Percentiles rank a stretch among this genome's conserved stretches.
Evolutionary conservation across 2,888 invertebrate species (phyloP).

Genomic region (Chouioia cunea): DNA sequence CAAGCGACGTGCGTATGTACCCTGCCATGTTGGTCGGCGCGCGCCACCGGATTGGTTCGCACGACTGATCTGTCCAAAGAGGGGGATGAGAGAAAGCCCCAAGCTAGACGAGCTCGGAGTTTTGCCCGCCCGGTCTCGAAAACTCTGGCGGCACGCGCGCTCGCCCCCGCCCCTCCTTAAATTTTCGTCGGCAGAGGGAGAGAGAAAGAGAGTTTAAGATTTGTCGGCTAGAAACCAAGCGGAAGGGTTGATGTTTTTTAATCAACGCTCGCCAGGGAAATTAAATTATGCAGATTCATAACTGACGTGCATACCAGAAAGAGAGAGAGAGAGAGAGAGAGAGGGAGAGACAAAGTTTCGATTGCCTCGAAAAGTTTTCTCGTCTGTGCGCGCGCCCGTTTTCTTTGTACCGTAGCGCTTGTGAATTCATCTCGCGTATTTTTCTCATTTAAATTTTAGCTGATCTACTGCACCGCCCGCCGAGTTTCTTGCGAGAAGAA

Average conservation of each 20-base stretch:
- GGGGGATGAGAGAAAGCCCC: neutral
- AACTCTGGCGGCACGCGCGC: too few species aligned
- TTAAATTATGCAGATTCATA: constrained; percentile 49
- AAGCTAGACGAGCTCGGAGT: too few species aligned
- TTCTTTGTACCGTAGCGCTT: constrained; percentile 1
- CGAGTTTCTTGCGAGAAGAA: neutral
- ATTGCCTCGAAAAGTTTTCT: constrained; percentile 44
- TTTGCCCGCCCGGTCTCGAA: too few species aligned
- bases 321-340: neutral
- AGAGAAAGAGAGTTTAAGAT: constrained; percentile 28
- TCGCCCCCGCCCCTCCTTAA: too few species aligned
- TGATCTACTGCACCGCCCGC: neutral
- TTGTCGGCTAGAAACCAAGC: constrained; percentile 11
- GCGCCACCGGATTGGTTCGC: constrained; percentile 42
- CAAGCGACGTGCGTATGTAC: neutral
- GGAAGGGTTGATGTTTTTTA: constrained; percentile 55
- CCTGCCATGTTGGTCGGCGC: constrained; percentile 43
- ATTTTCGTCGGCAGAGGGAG: constrained; percentile 4
- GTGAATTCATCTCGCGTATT: constrained; percentile 25
- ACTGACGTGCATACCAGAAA: neutral
- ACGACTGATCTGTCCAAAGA: constrained; percentile 31
- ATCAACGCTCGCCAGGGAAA: constrained; percentile 50
- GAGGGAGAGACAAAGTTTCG: constrained; percentile 37
- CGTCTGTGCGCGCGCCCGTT: constrained; percentile 10
- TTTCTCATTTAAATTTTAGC: constrained; percentile 14